These are phyloP conservation scores for Pungitius pungitius DNA, from an alignment of 2,113 vertebrate genomes.

Conservation along the genomic window DNA sequence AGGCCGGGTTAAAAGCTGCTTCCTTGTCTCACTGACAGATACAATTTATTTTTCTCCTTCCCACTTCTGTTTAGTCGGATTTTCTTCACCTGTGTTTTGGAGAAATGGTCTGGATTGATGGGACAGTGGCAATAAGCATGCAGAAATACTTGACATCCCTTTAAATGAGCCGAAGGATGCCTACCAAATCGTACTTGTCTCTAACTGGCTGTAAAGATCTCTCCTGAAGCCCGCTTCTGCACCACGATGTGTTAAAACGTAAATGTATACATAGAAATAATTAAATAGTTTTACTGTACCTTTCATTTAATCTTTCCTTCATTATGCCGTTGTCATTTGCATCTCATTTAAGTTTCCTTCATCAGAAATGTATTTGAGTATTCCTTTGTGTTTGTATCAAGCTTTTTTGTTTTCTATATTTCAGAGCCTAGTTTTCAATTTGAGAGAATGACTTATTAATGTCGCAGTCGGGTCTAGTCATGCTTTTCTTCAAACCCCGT, in stretches of 20 bases:
- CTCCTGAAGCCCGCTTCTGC: constrained; percentile 2
- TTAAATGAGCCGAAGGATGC: constrained; percentile 33
- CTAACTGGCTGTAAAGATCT: constrained; percentile 8
- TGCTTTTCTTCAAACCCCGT: neutral
- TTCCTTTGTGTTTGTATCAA: neutral
- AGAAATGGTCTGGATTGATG: constrained; percentile 31
- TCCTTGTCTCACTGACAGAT: constrained; percentile 61
- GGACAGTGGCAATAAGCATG: constrained; percentile 1
- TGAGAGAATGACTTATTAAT: neutral
- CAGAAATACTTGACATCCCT: constrained; percentile 6
- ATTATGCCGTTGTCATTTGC: neutral
- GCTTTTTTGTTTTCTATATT: neutral
- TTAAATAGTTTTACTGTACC: neutral
- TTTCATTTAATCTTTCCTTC: neutral
- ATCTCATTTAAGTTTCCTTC: neutral
- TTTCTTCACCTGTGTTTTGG: constrained; percentile 20
- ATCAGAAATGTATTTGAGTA: neutral
- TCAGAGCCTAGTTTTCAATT: neutral
- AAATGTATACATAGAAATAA: neutral
- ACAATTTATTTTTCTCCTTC: constrained; percentile 48
- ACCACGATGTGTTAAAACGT: neutral
- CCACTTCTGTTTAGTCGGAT: constrained; percentile 34
- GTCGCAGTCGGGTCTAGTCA: neutral
- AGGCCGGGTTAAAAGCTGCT: constrained; percentile 38
- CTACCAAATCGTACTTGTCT: constrained; percentile 34